Percentiles rank a stretch among this genome's conserved stretches.
phyloP scores from a whole-genome alignment of 2,113 vertebrate genomes.

The Nycticorax nycticorax region DNA sequence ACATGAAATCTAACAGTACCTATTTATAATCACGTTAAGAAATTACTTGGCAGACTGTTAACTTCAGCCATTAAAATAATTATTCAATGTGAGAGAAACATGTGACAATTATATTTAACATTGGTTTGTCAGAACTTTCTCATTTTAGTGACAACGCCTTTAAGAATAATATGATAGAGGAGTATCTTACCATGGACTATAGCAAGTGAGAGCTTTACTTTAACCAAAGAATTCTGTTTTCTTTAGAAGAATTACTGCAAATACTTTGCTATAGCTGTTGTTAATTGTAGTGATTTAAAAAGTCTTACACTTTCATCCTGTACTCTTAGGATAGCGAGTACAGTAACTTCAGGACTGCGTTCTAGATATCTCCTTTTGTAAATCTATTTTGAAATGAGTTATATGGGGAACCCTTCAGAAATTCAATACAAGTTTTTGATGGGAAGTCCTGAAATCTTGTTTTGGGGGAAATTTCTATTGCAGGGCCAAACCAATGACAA shows the following conservation, averaged over 20 bases:
- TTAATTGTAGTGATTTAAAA: background rate
- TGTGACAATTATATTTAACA: background rate
- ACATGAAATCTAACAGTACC: conserved; percentile 8
- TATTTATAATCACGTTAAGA: background rate
- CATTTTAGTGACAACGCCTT: background rate
- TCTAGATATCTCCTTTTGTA: background rate
- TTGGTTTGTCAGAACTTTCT: background rate
- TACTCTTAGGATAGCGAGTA: background rate
- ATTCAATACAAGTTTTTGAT: background rate
- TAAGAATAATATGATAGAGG: background rate
- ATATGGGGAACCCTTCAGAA: background rate
- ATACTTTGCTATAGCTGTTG: background rate
- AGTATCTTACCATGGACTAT: background rate
- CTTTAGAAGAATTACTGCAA: background rate
- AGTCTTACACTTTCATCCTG: background rate
- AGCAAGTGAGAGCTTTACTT: background rate
- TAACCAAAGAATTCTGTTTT: background rate
- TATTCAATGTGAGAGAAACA: background rate
- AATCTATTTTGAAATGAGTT: background rate
- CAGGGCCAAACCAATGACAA: background rate
- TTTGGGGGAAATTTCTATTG: background rate
- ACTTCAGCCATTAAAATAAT: conserved; percentile 38
- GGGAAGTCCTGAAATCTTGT: background rate
- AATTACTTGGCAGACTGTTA: conserved; percentile 34
- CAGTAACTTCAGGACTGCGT: background rate